A percentile compares a stretch with the other conserved stretches of the same genome.
Evolutionary conservation across 2,797 vertebrate species (phyloP).

Genomic region (Peromyscus aztecus): DNA sequence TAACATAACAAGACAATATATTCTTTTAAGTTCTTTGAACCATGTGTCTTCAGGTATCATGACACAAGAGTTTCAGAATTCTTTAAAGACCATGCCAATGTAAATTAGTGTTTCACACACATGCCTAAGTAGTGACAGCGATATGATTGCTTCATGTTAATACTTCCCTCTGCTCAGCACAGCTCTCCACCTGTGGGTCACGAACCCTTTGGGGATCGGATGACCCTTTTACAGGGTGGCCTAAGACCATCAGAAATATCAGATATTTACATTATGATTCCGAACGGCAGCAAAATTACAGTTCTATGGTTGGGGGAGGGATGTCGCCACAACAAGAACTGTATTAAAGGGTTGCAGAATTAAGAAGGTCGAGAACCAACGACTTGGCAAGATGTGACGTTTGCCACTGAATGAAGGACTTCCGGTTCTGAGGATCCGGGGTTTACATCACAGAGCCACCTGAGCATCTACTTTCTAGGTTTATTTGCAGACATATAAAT

Average conservation of each 20-base stretch:
- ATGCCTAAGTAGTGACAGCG: not conserved
- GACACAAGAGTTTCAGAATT: not conserved
- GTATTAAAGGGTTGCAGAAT: not conserved
- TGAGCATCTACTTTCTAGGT: not conserved
- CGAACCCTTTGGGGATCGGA: not conserved
- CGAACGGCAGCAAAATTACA: too few species aligned
- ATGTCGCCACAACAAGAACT: not conserved
- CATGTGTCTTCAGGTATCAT: constrained; percentile 3
- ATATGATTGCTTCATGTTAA: not conserved
- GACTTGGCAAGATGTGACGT: not conserved
- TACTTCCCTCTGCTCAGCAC: not conserved
- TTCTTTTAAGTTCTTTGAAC: not conserved
- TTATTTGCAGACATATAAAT: not conserved
- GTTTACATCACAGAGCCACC: not conserved
- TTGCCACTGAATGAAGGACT: not conserved
- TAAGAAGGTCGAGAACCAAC: not conserved
- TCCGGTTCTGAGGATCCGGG: not conserved
- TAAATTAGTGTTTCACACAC: constrained; percentile 36
- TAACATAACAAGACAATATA: not conserved
- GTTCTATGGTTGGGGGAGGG: not conserved
- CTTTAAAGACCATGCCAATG: not conserved
- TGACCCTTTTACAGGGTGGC: not conserved
- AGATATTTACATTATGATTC: not conserved
- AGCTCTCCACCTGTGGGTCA: not conserved
- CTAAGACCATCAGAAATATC: not conserved